phyloP scores from a whole-genome alignment of 2,888 invertebrate species.

The Drosophila histrio region DNA sequence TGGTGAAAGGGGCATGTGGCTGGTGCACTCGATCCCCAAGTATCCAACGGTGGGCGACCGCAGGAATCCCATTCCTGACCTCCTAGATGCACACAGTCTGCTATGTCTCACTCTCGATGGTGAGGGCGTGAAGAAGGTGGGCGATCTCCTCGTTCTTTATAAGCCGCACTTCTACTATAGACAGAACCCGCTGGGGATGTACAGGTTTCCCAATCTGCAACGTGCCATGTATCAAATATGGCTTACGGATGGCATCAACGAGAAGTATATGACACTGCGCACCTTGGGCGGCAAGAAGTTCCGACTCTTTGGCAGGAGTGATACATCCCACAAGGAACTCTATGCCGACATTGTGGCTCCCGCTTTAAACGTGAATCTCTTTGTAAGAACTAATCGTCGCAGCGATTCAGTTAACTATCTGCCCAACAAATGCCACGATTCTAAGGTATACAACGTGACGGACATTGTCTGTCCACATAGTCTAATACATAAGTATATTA shows the following conservation, averaged over 20 bases:
- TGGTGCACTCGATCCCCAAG: constrained; percentile 96
- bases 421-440: constrained; percentile 89
- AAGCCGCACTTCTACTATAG: constrained; percentile 90
- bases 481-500: constrained; percentile 84
- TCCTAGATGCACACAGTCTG: constrained; percentile 92
- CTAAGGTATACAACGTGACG: constrained; percentile 85
- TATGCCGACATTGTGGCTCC: constrained; percentile 93
- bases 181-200: constrained; percentile 86
- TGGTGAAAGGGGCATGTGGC: constrained; percentile 92
- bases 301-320: constrained; percentile 92
- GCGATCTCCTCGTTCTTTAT: constrained; percentile 91
- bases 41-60: constrained; percentile 89
- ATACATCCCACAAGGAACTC: constrained; percentile 91
- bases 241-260: constrained; percentile 72
- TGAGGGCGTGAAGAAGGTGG: constrained; percentile 88
- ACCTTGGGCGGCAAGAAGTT: constrained; percentile 88
- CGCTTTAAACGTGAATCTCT: constrained; percentile 87
- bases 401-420: constrained; percentile 86
- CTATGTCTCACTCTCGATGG: constrained; percentile 92
- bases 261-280: constrained; percentile 87
- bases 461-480: constrained; percentile 56
- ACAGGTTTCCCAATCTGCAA: constrained; percentile 73
- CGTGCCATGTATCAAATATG: constrained; percentile 71
- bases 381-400: constrained; percentile 92
- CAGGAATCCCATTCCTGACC: constrained; percentile 90